A percentile compares a stretch with the other conserved stretches of the same genome.
phyloP scores from a whole-genome alignment of 1,140 invertebrate genomes.

The Ganaspis sp. region DNA sequence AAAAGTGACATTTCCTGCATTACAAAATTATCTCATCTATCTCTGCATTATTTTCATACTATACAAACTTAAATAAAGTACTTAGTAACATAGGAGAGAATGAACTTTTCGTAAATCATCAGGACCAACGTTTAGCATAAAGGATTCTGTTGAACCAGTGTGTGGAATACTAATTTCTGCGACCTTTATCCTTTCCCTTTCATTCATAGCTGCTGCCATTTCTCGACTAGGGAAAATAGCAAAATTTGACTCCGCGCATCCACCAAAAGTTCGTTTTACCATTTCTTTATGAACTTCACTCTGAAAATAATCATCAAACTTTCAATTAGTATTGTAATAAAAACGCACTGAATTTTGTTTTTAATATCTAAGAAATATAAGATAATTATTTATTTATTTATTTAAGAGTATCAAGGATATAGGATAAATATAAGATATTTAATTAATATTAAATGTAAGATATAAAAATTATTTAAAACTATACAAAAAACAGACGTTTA shows the following conservation, averaged over 20 bases:
- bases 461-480: constrained; percentile 32
- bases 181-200: constrained; percentile 54
- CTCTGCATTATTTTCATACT: constrained; percentile 30
- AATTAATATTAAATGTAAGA: too few species aligned
- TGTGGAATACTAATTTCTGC: constrained; percentile 71
- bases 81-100: constrained; percentile 68
- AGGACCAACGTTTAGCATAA: constrained; percentile 64
- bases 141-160: constrained; percentile 53
- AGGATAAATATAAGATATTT: too few species aligned
- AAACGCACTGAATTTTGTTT: too few species aligned
- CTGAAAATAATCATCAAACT: constrained; percentile 65
- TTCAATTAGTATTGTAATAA: too few species aligned
- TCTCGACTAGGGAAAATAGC: constrained; percentile 77
- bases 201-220: constrained; percentile 67
- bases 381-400: too few species aligned
- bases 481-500: constrained; percentile 10
- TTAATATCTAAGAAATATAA: too few species aligned
- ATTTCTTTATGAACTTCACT: constrained; percentile 74
- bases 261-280: constrained; percentile 74
- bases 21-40: too few species aligned
- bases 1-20: too few species aligned
- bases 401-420: too few species aligned
- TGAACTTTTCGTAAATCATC: constrained; percentile 72
- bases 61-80: not conserved
- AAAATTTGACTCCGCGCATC: constrained; percentile 76